Base-by-base conservation (phyloP, 2,888 invertebrate genomes). In the Poecilobothrus nobilitatus region DNA sequence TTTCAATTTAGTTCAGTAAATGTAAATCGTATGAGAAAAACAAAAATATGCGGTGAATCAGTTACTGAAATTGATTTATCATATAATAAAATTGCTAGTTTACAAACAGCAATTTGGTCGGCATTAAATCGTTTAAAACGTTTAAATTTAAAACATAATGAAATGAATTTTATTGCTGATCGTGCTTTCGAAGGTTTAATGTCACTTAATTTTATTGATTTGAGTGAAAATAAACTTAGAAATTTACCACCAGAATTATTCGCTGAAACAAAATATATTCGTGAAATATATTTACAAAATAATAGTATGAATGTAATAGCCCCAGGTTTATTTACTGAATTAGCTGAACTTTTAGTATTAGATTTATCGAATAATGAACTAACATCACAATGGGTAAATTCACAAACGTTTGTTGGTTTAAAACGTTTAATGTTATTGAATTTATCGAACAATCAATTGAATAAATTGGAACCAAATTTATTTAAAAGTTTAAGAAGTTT, bases 251-350 rank as follows among this genome's bases (percentile, higher is more conserved):
- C 91, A 74, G 91, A 91, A 78, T 83, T 96, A 72, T 94, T 96
- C 78, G 88, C 87, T 78, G 93, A 94, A 76, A 86, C 89, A 69
- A 89, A 89, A 73, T 89, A 90, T 73, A 88, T 95, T 75, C 91
- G 91, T 83, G 94, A 95, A 83, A 89, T 95, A 79, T 90, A 93
- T 83, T 84, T 95, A 77, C 91, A 92, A 81, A 95, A 95, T 83
- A 95, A 95, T 84, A 92, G 93, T 68, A 90, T 95, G 76, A 90
- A 91, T 80, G 90, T 91, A 37, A 84, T 95, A 74, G 91, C 94
- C 73, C 91, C 93, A 1, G 91, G 91, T 68, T 84, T 95, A 70
- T 92, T 96, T 78, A 87, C 91, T 64, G 91, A 92, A 78, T 84
- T 95, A 73, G 89, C 89, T 74, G 91, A 91, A 78, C 84, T 95